Evolutionary conservation across 2,888 invertebrate species (phyloP), one percentile per base, ranked within the genome.

Genomic region (Synergus japonicus): DNA sequence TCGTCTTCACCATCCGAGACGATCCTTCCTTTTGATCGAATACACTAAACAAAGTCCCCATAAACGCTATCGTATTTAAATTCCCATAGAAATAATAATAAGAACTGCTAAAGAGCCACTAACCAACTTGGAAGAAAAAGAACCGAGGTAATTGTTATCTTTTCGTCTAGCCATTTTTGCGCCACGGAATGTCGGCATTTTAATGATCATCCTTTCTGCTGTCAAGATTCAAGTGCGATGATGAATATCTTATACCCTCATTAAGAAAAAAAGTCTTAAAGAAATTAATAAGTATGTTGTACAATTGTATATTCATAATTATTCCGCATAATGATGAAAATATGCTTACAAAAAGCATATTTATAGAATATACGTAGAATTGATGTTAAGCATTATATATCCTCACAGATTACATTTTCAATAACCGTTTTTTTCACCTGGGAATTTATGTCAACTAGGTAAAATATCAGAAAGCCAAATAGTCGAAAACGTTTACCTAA

Each of bases 31-130:
- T 49, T 69, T 29, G 49, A 69, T 69, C 69, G 69, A 69, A 13
- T 46, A 46, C 22, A 15, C 69, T 29, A 12, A 46, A 69, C 69
- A 69, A 69, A 69, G 69, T 46, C 69, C 46, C 49, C 29, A 69
- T 46, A 69, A 69, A n/a, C 22, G 69, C 69, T 69, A 69, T 69
- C 46, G 69, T 69, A 69, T 69, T 69, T 15, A 69, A 69, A 69
- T 69, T 69, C 69, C 69, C 69, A 69, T 69, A 69, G 49, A 69
- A 69, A 69, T 49, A 69, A 69, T 69, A 49, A 22, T 22, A 22
- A 60, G 10, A 69, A 8, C 29, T 9, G 22, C 46, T 69, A 49
- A 69, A 49, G 46, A 49, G 29, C 10, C 49, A 69, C 29, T 7
- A 46, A 15, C 46, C 13, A 46, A 15, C 46, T 69, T 37, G 29